Percentiles rank a stretch among this genome's conserved stretches.
phyloP scores from a whole-genome alignment of 2,888 invertebrate genomes.

The Polylopha cassiicola region DNA sequence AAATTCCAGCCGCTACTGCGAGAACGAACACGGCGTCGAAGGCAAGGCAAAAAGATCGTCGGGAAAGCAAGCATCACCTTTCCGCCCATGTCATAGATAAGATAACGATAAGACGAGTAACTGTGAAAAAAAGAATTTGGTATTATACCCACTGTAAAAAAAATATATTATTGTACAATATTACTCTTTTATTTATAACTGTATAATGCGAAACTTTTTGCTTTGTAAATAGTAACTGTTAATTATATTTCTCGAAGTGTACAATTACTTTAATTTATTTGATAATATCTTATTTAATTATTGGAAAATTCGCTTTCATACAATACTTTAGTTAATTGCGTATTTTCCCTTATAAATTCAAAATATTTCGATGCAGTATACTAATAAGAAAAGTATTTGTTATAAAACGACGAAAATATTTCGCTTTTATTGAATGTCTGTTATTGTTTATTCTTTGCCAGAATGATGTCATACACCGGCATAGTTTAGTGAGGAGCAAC shows the following conservation, averaged over 20 bases:
- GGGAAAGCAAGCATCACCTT: constrained; percentile 56
- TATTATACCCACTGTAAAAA: no score
- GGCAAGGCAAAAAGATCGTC: constrained; percentile 64
- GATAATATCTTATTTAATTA: no score
- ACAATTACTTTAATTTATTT: no score
- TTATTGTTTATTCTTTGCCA: constrained; percentile 21
- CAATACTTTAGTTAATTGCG: no score
- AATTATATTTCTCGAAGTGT: no score
- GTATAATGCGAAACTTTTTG: constrained; percentile 34
- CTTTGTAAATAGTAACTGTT: no score
- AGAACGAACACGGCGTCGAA: constrained; percentile 71
- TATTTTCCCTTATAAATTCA: no score
- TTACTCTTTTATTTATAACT: constrained; percentile 8
- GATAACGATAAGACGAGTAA: constrained; percentile 11
- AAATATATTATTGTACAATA: constrained; percentile 6
- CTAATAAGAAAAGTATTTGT: no score
- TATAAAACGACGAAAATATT: no score
- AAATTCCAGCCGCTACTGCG: constrained; percentile 65
- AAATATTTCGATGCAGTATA: no score
- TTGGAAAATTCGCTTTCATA: no score
- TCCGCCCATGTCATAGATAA: constrained; percentile 56
- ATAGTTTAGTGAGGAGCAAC: constrained; percentile 26
- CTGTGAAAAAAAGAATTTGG: no score
- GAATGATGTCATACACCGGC: constrained; percentile 43
- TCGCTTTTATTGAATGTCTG: not conserved